Conservation (phyloP, 2,888 invertebrate genomes). For the Dinocampus coccinellae region DNA sequence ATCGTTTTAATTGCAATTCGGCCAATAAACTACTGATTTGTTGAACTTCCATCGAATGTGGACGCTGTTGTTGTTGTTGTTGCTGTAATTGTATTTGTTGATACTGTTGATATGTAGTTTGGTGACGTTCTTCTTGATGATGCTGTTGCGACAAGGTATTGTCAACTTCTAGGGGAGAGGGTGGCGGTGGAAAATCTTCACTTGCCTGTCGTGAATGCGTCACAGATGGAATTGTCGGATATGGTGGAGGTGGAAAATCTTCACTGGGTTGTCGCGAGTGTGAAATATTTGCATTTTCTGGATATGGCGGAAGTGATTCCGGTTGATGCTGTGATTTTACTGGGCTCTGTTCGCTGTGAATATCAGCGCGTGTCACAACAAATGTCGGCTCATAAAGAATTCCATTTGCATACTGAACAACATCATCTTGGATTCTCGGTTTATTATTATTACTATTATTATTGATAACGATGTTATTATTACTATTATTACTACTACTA, state of each 20-base stretch:
- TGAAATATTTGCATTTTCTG: constrained; percentile 66
- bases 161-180: constrained; percentile 79
- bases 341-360: constrained; percentile 86
- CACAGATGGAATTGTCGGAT: constrained; percentile 82
- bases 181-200: constrained; percentile 92
- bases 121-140: constrained; percentile 34
- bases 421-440: constrained; percentile 67
- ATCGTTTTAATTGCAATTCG: constrained; percentile 67
- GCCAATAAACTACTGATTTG: constrained; percentile 61
- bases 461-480: background rate
- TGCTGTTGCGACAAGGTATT: constrained; percentile 58
- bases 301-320: constrained; percentile 73
- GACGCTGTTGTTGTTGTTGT: constrained; percentile 45
- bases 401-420: constrained; percentile 71
- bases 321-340: constrained; percentile 68
- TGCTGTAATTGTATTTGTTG: constrained; percentile 31
- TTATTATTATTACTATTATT: constrained; percentile 48
- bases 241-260: constrained; percentile 78
- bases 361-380: constrained; percentile 87
- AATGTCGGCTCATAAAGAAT: constrained; percentile 65
- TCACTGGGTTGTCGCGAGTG: constrained; percentile 72
- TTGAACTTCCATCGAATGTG: constrained; percentile 56
- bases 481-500: background rate
- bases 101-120: constrained; percentile 30
- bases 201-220: constrained; percentile 88